phyloP scores from a whole-genome alignment of 2,888 invertebrate genomes.

The Tridacna crocea region DNA sequence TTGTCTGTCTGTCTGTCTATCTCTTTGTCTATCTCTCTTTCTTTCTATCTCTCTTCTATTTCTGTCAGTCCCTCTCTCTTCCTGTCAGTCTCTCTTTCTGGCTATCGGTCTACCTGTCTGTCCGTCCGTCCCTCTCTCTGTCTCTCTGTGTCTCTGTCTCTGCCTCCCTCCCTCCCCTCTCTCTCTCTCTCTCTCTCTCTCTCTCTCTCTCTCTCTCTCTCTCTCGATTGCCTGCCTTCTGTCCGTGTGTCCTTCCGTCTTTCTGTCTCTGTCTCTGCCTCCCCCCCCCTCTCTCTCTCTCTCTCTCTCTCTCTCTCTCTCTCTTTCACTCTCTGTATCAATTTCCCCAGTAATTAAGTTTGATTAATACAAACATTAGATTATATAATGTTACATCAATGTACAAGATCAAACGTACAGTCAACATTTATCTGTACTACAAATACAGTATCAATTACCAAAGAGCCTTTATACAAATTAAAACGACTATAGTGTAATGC shows the following conservation, averaged over 20 bases:
- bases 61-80: neutral
- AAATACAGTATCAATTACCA: no score
- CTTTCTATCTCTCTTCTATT: neutral
- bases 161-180: neutral
- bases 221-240: conserved; percentile 1
- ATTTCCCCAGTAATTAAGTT: neutral
- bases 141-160: neutral
- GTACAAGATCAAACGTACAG: no score
- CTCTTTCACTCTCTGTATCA: conserved; percentile 5
- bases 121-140: neutral
- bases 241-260: conserved; percentile 10
- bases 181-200: conserved; percentile 11
- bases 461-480: no score
- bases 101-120: neutral
- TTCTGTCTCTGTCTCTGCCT: conserved; percentile 29
- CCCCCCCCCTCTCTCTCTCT: conserved; percentile 31
- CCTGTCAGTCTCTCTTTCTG: neutral
- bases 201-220: conserved; percentile 13
- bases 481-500: no score
- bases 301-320: conserved; percentile 27
- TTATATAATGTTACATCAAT: no score
- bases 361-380: no score
- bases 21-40: neutral
- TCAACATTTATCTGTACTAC: no score
- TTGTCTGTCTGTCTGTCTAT: neutral